These are phyloP conservation scores for Cybosia mesomella DNA, from an alignment of 2,888 invertebrate species.

Conservation along the genomic window DNA sequence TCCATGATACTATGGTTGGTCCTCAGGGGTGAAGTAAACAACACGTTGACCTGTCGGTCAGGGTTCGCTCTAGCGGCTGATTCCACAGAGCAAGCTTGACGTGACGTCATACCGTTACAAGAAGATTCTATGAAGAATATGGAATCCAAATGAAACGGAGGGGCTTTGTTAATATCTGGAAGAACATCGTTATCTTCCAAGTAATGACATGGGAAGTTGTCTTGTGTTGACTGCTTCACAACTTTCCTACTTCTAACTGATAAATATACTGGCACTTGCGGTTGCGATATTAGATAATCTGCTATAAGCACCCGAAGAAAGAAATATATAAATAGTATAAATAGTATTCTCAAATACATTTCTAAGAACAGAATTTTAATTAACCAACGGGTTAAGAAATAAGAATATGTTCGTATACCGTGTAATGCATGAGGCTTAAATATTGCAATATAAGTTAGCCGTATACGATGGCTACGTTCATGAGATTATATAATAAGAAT, in stretches of 20 bases:
- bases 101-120: slow-evolving; percentile 77
- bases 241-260: neutral
- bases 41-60: slow-evolving; percentile 63
- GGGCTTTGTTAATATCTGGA: neutral
- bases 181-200: neutral
- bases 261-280: neutral
- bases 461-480: neutral
- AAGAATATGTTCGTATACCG: neutral
- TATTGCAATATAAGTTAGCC: neutral
- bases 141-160: neutral
- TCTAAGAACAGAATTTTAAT: neutral
- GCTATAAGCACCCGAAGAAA: neutral
- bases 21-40: neutral
- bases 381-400: neutral
- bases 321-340: neutral
- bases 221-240: neutral
- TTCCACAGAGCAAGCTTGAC: slow-evolving; percentile 48
- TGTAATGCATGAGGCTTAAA: neutral
- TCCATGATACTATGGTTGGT: neutral
- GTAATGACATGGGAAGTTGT: slow-evolving; percentile 8
- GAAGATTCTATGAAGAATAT: slow-evolving; percentile 90
- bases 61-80: slow-evolving; percentile 48
- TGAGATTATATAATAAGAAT: neutral
- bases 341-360: slow-evolving; percentile 1
- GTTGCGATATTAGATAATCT: neutral